These are phyloP conservation scores for Phaedon cochleariae DNA, from an alignment of 2,888 invertebrate species.

Conservation along the genomic window DNA sequence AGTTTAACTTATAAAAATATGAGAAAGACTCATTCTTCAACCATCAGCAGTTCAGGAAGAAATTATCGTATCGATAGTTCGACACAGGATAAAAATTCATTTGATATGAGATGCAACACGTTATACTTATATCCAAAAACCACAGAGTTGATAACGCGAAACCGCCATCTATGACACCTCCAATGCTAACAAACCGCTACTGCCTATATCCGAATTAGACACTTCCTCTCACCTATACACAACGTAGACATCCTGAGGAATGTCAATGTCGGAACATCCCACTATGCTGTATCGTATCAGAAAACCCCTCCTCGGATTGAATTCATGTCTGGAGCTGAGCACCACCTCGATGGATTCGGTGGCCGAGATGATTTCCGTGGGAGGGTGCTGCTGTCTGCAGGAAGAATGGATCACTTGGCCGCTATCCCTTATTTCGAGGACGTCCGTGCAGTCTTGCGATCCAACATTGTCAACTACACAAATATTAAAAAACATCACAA, in stretches of 20 bases:
- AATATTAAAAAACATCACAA: background rate
- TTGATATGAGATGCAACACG: too few species aligned
- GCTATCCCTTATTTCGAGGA: conserved; percentile 64
- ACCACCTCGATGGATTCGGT: conserved; percentile 62
- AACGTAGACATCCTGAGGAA: background rate
- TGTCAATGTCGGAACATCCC: conserved; percentile 68
- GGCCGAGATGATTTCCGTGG: conserved; percentile 63
- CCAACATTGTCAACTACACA: conserved; percentile 33
- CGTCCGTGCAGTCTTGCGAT: conserved; percentile 61
- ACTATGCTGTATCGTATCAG: conserved; percentile 71
- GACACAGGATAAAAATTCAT: too few species aligned
- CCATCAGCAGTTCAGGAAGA: too few species aligned
- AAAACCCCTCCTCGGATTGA: conserved; percentile 69
- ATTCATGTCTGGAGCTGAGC: conserved; percentile 39
- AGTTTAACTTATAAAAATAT: too few species aligned
- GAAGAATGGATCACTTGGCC: conserved; percentile 65
- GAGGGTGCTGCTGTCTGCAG: conserved; percentile 67
- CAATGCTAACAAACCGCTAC: too few species aligned
- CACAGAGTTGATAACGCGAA: too few species aligned
- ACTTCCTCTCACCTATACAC: background rate
- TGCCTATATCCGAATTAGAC: too few species aligned
- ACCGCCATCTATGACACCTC: too few species aligned
- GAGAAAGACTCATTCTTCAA: too few species aligned
- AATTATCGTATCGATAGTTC: too few species aligned
- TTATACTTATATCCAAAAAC: too few species aligned